These are phyloP conservation scores for Epinephelus moara DNA, from an alignment of 2,113 vertebrate species.

Conservation along the genomic window DNA sequence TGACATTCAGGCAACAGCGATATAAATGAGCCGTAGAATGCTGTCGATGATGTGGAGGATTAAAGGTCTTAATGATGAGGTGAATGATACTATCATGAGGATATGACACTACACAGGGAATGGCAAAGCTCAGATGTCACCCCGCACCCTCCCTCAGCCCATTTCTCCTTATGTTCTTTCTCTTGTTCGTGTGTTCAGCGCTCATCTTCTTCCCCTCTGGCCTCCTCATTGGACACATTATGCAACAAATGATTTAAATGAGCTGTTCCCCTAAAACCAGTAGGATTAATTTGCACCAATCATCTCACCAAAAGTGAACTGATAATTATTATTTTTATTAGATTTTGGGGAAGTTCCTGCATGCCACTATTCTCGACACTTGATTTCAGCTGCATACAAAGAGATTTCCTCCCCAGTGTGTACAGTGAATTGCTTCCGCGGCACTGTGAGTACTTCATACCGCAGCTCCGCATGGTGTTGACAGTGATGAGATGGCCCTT, in stretches of 20 bases:
- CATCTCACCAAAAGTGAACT: neutral
- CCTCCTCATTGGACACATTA: neutral
- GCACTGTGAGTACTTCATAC: neutral
- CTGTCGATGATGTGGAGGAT: conserved; percentile 54
- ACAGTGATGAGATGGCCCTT: conserved; percentile 66
- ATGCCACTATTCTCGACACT: neutral
- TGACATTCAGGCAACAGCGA: conserved; percentile 67
- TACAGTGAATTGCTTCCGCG: conserved; percentile 22
- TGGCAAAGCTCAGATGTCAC: conserved; percentile 15
- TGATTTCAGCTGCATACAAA: conserved; percentile 4
- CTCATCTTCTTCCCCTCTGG: neutral
- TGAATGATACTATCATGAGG: neutral
- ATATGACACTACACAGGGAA: neutral
- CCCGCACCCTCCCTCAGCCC: neutral
- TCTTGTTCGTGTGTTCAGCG: neutral
- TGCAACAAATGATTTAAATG: neutral
- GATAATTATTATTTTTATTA: neutral
- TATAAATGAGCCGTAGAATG: conserved; percentile 71
- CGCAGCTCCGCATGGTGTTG: conserved; percentile 38
- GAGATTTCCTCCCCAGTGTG: conserved; percentile 2
- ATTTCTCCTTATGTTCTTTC: neutral
- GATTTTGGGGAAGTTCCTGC: neutral
- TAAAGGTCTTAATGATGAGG: conserved; percentile 58
- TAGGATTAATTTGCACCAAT: neutral
- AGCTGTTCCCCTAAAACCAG: neutral